These are phyloP conservation scores for Drosophila pallidifrons DNA, from an alignment of 1,140 invertebrate species.

Conservation along the genomic window DNA sequence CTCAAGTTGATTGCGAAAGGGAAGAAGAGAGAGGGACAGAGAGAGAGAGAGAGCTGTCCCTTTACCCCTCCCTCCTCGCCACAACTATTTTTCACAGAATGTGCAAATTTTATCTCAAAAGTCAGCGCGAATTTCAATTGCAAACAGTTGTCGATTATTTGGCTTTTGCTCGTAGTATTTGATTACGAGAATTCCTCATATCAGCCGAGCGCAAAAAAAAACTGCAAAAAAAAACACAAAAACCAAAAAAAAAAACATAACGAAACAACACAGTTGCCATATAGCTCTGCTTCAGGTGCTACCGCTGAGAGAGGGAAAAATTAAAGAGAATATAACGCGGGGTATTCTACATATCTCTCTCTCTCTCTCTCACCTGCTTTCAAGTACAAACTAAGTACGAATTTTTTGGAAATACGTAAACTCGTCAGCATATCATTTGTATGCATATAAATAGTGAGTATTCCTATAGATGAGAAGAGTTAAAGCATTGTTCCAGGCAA, in stretches of 20 bases:
- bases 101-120: constrained; percentile 51
- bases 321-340: neutral
- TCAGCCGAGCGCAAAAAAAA: constrained; percentile 36
- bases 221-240: constrained; percentile 30
- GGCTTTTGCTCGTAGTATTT: constrained; percentile 58
- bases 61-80: neutral
- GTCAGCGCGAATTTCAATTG: constrained; percentile 66
- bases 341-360: neutral
- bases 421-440: neutral
- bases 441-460: no score
- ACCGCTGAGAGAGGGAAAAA: neutral
- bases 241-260: constrained; percentile 6
- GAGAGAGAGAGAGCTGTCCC: neutral
- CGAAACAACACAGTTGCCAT: neutral
- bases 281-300: constrained; percentile 11
- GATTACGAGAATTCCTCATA: constrained; percentile 62
- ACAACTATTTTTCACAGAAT: constrained; percentile 20
- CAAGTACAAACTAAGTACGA: neutral
- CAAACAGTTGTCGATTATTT: constrained; percentile 73
- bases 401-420: neutral
- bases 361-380: neutral
- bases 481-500: no score
- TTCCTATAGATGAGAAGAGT: no score
- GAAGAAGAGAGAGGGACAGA: no score
- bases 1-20: neutral